Base-by-base conservation (phyloP, 53 echinoderm and acorn worm species). In the Astropecten irregularis region DNA sequence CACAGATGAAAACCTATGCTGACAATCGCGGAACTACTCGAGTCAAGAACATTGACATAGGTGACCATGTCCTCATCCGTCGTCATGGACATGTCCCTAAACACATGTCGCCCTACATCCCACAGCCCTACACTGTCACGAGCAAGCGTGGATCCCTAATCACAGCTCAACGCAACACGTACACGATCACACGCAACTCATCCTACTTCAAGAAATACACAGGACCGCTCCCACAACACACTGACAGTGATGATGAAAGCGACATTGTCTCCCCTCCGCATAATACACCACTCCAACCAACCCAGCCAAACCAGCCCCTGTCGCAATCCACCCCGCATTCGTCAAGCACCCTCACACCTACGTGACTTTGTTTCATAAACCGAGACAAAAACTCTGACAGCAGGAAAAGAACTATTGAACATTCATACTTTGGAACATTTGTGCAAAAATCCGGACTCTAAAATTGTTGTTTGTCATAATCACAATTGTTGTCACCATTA, bases 41-140 rank as follows among this genome's bases (percentile, higher is more conserved):
- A 50, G 23, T n/a, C n/a, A 55, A 32, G 23, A 29, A 23, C 16
- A 82, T 89, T 64, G 40, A 66, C 27, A 44, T 74, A 20, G 89
- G 83, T 40, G 76, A 89, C 51, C 71, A 26, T 5, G 89, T 67
- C 25, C 83, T 89, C 23, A 68, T 89, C 34, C 73, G 83, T n/a
- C 74, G 83, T 13, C 66, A 89, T 73, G 89, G 89, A 28, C 29
- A 72, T 25, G 38, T 83, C 29, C 56, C 56, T 5, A 88, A 88
- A 66, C 61, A 82, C 38, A 56, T 81, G 52, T 74, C 82, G 53
- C 88, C 73, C 18, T 88, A 71, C 71, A 66, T 82, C 38, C 82
- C 72, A 2, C 49, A 60, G 57, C 88, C 73, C 19, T 87, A 87
- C 71, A 79, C 28, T 19, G 56, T 56, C 25, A 56, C 26, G 22